phyloP scores from a whole-genome alignment of 1,140 invertebrate genomes.

The Drosophila suzukii region DNA sequence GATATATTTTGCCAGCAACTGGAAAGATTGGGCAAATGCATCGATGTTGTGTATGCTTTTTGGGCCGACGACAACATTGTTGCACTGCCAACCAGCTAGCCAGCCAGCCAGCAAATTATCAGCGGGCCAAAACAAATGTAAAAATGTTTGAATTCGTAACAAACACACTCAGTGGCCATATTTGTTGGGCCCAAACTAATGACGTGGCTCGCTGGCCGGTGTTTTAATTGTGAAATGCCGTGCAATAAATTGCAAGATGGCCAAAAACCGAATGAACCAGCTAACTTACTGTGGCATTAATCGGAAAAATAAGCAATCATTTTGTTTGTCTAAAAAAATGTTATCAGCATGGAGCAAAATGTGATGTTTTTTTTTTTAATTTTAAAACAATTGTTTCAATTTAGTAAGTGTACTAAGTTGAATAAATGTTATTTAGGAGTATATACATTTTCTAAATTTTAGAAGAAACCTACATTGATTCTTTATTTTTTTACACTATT shows the following conservation, averaged over 20 bases:
- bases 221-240: constrained; percentile 79
- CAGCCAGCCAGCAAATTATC: constrained; percentile 47
- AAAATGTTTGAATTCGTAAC: constrained; percentile 78
- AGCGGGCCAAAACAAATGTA: constrained; percentile 70
- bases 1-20: constrained; percentile 13
- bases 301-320: not conserved
- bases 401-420: too few relatives aligned
- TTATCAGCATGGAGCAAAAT: too few relatives aligned
- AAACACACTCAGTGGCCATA: constrained; percentile 76
- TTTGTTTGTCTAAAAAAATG: not conserved
- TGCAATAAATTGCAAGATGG: constrained; percentile 79
- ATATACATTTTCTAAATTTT: too few relatives aligned
- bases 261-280: constrained; percentile 46
- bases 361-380: too few relatives aligned
- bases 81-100: constrained; percentile 22
- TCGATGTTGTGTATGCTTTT: constrained; percentile 1
- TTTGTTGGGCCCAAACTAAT: constrained; percentile 72
- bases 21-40: constrained; percentile 40
- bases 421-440: too few relatives aligned
- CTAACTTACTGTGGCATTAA: not conserved
- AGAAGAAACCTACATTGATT: too few relatives aligned
- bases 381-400: too few relatives aligned
- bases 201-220: constrained; percentile 60
- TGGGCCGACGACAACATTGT: constrained; percentile 47
- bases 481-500: too few relatives aligned